phyloP scores from a whole-genome alignment of 2,113 vertebrate species.

The Pituophis catenifer region DNA sequence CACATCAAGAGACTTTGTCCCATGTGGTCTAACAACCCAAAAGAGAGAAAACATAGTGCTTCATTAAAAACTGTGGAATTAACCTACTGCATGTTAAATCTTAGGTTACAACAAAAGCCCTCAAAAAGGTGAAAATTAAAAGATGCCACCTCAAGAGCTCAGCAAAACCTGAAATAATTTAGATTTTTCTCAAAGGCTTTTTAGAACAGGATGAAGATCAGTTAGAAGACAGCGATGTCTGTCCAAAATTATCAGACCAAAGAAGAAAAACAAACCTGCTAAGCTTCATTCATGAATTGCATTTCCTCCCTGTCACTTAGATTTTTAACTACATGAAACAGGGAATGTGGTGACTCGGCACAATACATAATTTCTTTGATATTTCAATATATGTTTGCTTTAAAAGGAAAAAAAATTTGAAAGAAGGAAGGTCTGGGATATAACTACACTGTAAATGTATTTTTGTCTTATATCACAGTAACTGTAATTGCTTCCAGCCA shows the following conservation, averaged over 20 bases:
- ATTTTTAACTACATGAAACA: not conserved
- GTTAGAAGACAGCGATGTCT: not conserved
- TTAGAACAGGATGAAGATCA: not conserved
- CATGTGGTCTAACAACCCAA: conserved; percentile 64
- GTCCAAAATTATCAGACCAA: conserved; percentile 23
- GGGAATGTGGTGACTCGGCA: not conserved
- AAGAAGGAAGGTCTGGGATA: not conserved
- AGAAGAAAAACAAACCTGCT: not conserved
- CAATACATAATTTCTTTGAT: not conserved
- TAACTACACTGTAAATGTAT: not conserved
- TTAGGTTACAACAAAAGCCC: conserved; percentile 56
- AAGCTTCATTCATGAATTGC: not conserved
- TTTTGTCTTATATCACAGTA: not conserved
- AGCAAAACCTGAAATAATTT: conserved; percentile 56
- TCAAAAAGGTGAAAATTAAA: conserved; percentile 62
- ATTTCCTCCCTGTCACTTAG: not conserved
- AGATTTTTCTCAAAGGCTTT: conserved; percentile 7
- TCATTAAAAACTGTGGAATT: conserved; percentile 53
- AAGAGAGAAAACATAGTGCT: conserved; percentile 48
- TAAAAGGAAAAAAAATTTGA: not conserved
- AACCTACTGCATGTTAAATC: conserved; percentile 56
- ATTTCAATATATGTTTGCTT: not conserved
- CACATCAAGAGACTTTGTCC: conserved; percentile 68
- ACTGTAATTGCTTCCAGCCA: not conserved
- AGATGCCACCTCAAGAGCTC: conserved; percentile 51